Evolutionary conservation across 2,113 vertebrate genomes (phyloP), one percentile per base, ranked within the genome.

Genomic region (Stegastes partitus): DNA sequence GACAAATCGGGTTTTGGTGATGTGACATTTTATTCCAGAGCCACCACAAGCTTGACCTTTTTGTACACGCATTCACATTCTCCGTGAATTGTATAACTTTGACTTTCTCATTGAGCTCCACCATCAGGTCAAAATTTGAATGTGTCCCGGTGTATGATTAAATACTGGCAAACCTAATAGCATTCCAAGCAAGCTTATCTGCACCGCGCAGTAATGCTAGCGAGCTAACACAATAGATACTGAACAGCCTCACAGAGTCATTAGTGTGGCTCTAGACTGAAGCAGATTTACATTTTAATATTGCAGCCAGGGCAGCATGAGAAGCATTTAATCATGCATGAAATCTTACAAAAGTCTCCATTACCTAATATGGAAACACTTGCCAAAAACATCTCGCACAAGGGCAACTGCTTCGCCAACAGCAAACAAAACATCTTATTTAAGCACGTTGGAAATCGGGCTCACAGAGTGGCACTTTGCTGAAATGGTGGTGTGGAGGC

Each of bases 381-480:
- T 39, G 54, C 0, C 47, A 58, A 70, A 42, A 34, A 23, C 14
- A 51, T n/a, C 28, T 49, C 14, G 12, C 54, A 57, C 5, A 64
- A 25, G 37, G 57, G 14, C 31, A 39, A 22, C 12, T 11, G 22
- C 39, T 56, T 37, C 58, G 55, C 76, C 58, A 65, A 57, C 68
- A 39, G 15, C 15, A 67, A 69, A 71, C 42, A 42, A 14, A 68
- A 21, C 67, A 65, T 74, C 47, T 68, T 57, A 54, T 76, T 70
- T 56, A 69, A 79, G 72, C 83, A 75, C 49, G 37, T 16, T 63
- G 68, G 34, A 51, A 77, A 78, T 63, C 39, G 26, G 63, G 81
- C 63, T 8, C 6, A 5, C 54, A 28, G 71, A 10, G n/a, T 22
- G 72, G 22, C 42, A 19, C 50, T 83, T 26, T 68, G 47, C 71